These are phyloP conservation scores for Beaufortia kweichowensis DNA, from an alignment of 2,113 vertebrate genomes.

Conservation along the genomic window DNA sequence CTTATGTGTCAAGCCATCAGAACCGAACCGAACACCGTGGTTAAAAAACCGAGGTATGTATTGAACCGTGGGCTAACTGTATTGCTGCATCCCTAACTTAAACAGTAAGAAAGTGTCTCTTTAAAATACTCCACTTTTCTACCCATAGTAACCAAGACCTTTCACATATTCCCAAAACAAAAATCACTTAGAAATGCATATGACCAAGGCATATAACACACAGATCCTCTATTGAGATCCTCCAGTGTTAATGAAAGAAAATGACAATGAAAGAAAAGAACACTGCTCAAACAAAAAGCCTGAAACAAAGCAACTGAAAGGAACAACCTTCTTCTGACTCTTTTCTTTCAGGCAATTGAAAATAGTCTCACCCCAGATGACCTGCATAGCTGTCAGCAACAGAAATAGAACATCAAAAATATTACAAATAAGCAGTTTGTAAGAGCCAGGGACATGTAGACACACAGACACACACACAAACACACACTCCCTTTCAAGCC, in stretches of 20 bases:
- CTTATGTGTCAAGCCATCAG: no score
- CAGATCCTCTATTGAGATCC: background rate
- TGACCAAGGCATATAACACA: background rate
- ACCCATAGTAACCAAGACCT: no score
- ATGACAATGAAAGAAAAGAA: background rate
- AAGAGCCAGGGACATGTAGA: slow-evolving; percentile 15
- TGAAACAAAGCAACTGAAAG: background rate
- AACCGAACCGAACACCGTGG: no score
- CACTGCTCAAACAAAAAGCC: background rate
- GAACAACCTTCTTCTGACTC: background rate
- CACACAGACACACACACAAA: background rate
- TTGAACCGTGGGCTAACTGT: no score
- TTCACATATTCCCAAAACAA: no score
- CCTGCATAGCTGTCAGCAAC: slow-evolving; percentile 2
- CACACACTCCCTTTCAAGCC: background rate
- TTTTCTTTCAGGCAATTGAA: background rate
- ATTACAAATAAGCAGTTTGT: slow-evolving; percentile 6
- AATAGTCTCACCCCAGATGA: background rate
- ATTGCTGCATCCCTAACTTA: no score
- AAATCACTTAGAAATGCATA: background rate
- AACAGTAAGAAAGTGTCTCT: no score
- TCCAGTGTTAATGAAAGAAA: no score
- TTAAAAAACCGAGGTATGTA: no score
- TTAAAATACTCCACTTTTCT: no score
- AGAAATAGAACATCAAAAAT: slow-evolving; percentile 14